Conservation (phyloP, 2,113 vertebrate species). For the Struthidea cinerea region DNA sequence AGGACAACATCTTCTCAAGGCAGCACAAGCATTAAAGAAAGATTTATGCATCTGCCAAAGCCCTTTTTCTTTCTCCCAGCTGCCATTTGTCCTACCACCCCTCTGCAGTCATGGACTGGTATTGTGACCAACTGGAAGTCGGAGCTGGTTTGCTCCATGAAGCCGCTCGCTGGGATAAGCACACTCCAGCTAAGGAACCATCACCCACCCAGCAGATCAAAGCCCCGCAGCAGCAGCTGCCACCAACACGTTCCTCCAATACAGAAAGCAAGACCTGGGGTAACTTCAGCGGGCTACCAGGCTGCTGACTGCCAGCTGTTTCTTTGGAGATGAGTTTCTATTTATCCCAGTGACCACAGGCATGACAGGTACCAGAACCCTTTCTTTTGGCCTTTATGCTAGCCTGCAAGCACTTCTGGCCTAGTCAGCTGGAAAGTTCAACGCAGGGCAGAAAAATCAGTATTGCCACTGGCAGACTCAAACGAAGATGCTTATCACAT, state of each 20-base stretch:
- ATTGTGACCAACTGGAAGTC: not conserved
- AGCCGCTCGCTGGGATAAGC: not conserved
- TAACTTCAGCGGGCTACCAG: not conserved
- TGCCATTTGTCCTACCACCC: not conserved
- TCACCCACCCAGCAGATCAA: not conserved
- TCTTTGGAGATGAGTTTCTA: not conserved
- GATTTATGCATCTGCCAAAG: not conserved
- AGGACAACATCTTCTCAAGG: not conserved
- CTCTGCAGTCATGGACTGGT: not conserved
- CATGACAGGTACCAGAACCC: not conserved
- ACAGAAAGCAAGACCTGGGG: not conserved
- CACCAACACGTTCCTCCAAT: rapidly evolving
- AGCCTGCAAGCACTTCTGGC: not conserved
- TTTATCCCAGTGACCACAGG: not conserved
- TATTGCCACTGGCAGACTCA: not conserved
- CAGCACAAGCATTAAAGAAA: not conserved
- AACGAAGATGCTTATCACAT: not conserved
- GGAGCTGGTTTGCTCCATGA: not conserved
- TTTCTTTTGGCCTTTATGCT: not conserved
- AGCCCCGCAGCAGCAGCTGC: not conserved
- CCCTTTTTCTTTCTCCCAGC: not conserved
- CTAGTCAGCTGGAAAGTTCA: not conserved
- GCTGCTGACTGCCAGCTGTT: not conserved
- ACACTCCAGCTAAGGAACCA: not conserved
- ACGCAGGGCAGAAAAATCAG: not conserved